Conservation (phyloP, 2,888 invertebrate genomes). For the Pyrgus malvae region DNA sequence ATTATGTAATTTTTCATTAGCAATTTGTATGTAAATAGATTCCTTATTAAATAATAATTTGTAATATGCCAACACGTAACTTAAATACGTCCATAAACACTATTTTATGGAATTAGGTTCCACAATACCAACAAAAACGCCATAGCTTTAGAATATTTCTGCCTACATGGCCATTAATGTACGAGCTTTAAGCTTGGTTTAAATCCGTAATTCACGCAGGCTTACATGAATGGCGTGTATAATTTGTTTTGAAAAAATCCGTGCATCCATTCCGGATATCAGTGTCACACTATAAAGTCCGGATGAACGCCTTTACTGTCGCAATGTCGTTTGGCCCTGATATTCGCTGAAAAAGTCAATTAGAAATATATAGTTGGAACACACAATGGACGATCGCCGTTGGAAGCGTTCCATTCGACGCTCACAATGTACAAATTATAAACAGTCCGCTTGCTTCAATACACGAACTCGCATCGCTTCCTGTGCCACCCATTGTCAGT, state of each 20-base stretch:
- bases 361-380: slow-evolving; percentile 58
- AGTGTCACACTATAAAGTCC: slow-evolving; percentile 39
- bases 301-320: slow-evolving; percentile 27
- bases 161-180: neutral
- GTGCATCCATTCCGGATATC: slow-evolving; percentile 25
- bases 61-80: no score
- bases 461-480: slow-evolving; percentile 75
- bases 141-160: neutral
- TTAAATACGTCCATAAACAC: no score
- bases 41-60: no score
- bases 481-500: slow-evolving; percentile 74
- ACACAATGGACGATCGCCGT: slow-evolving; percentile 56
- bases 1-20: no score
- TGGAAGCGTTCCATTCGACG: slow-evolving; percentile 67
- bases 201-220: slow-evolving; percentile 10
- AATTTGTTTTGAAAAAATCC: slow-evolving; percentile 9
- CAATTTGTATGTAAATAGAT: no score
- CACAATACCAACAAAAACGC: neutral
- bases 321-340: slow-evolving; percentile 41
- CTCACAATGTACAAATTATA: slow-evolving; percentile 79
- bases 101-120: no score
- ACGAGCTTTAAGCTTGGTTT: neutral
- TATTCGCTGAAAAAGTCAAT: slow-evolving; percentile 68
- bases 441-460: slow-evolving; percentile 79
- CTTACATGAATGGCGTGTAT: slow-evolving; percentile 3